A percentile compares a stretch with the other conserved stretches of the same genome.
phyloP scores from a whole-genome alignment of 2,113 vertebrate genomes.

The Hypanus sabinus region DNA sequence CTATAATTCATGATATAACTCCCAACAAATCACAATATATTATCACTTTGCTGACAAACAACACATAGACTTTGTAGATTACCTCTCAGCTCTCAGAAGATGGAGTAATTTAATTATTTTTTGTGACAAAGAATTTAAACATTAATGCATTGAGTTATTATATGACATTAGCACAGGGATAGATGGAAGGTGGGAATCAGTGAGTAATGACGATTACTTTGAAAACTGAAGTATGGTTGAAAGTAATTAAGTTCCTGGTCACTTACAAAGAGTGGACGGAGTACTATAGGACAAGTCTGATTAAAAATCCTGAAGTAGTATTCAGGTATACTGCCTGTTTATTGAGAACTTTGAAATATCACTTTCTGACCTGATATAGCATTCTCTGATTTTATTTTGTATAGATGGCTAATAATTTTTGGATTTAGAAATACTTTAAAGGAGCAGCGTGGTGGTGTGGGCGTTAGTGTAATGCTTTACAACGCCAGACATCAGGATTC shows the following conservation, averaged over 20 bases:
- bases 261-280: neutral
- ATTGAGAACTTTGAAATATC: neutral
- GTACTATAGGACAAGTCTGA: neutral
- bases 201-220: slow-evolving; percentile 34
- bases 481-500: no score
- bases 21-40: neutral
- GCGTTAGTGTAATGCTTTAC: no score
- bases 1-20: neutral
- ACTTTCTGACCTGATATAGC: neutral
- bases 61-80: neutral
- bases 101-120: slow-evolving; percentile 6
- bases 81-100: neutral
- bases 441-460: no score
- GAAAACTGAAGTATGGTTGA: neutral
- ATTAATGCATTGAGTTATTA: slow-evolving; percentile 9
- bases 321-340: neutral
- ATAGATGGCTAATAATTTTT: neutral
- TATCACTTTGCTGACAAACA: slow-evolving; percentile 1
- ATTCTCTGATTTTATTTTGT: neutral
- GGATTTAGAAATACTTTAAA: no score
- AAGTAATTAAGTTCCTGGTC: neutral
- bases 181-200: neutral
- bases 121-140: slow-evolving; percentile 4
- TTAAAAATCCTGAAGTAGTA: neutral
- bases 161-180: neutral